A percentile compares a stretch with the other conserved stretches of the same genome.
Evolutionary conservation across 1,140 invertebrate genomes (phyloP).

Genomic region (Caerostris darwini): DNA sequence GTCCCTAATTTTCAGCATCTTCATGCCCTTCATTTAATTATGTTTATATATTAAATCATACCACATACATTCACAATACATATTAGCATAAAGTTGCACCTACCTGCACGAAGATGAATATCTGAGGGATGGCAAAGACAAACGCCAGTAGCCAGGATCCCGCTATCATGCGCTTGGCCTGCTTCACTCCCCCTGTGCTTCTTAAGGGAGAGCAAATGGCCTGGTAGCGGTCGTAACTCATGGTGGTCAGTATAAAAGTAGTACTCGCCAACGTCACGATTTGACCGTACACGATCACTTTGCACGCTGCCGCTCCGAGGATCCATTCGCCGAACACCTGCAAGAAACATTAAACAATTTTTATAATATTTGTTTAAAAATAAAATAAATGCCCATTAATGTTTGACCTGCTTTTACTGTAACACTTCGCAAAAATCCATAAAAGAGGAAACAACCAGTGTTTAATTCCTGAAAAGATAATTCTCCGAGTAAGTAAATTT

Average conservation of each 20-base stretch:
- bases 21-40: no score
- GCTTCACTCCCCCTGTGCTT: conserved; percentile 79
- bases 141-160: conserved; percentile 82
- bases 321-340: conserved; percentile 83
- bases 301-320: conserved; percentile 82
- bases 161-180: conserved; percentile 81
- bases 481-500: no score
- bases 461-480: no score
- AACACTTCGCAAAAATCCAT: no score
- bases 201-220: conserved; percentile 83
- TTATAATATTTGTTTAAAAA: no score
- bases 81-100: not conserved
- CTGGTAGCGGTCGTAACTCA: conserved; percentile 83
- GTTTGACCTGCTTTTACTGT: no score
- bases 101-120: conserved; percentile 83
- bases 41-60: no score
- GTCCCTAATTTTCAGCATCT: no score
- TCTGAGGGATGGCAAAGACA: conserved; percentile 82
- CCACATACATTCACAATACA: no score
- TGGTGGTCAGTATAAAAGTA: conserved; percentile 83
- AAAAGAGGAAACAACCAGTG: no score
- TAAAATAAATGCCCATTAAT: no score
- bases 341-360: not conserved
- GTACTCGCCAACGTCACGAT: conserved; percentile 83
- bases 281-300: conserved; percentile 82